Evolutionary conservation across 2,113 vertebrate species (phyloP), one percentile per base, ranked within the genome.

Genomic region (Nibea albiflora): DNA sequence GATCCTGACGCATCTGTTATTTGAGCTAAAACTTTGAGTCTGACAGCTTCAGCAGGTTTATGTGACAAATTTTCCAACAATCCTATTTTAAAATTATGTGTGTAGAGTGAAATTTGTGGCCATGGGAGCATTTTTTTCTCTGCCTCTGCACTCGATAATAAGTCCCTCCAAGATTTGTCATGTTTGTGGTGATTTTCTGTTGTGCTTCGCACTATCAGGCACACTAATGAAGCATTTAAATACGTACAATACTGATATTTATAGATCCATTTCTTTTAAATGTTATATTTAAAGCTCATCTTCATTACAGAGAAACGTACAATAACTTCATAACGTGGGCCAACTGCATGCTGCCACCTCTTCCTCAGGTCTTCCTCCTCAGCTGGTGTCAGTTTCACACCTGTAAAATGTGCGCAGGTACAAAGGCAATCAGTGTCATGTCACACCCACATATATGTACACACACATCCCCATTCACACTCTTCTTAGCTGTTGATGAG

Each of bases 331-430:
- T 96, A 96, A 89, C 95, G 93, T 0, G 88, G 88, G 52, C 97
- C 97, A 76, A 98, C 93, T 71, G 96, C 94, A 83, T 78, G 92
- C 90, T 97, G 95, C 97, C 96, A 98, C 86, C 96, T 97, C 78
- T 83, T 92, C 92, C 93, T 95, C 47, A 91, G 53, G 49, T 92
- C 89, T 70, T 94, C 92, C 68, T 89, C 89, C 61, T 95, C 93
- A 31, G 78, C 61, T 8, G 56, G 52, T 14, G 88, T 88, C 70
- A 94, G 73, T 83, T 88, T 91, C 35, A 81, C 74, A 75, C 82
- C 93, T 94, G 68, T 72, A 61, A 81, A 85, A 76, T 42, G 42
- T 24, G 42, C 28, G 53, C 52, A 90, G 50, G 77, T 16, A 62
- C 9, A 77, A 5, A 74, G 22, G 67, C 26, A 78, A 64, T 70